phyloP scores from a whole-genome alignment of 2,113 vertebrate species.

The Amia ocellicauda region DNA sequence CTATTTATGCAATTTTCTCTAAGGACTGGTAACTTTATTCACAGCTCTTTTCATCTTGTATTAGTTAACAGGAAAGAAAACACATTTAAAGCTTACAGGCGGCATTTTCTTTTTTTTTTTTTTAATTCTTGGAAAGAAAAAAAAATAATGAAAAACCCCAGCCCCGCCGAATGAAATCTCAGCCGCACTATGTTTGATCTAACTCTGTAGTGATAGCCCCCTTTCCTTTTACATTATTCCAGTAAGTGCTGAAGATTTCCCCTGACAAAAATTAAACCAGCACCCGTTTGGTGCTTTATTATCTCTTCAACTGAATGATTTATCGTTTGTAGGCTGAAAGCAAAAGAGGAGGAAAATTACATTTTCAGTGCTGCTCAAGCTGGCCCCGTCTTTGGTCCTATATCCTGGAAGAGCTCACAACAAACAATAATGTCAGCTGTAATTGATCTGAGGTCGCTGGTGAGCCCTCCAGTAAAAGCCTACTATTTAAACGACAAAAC shows the following conservation, averaged over 20 bases:
- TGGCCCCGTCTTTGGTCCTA: constrained; percentile 56
- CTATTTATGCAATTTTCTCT: background rate
- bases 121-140: background rate
- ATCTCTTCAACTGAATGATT: constrained; percentile 85
- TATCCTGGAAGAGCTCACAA: constrained; percentile 59
- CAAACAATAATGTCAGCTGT: constrained; percentile 74
- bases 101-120: background rate
- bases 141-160: constrained; percentile 6
- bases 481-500: constrained; percentile 78
- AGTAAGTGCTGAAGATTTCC: constrained; percentile 70
- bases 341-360: constrained; percentile 74
- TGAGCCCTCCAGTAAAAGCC: constrained; percentile 70
- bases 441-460: constrained; percentile 75
- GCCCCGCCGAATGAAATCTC: constrained; percentile 11
- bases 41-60: background rate
- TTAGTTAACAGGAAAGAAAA: background rate
- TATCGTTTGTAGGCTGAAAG: constrained; percentile 78
- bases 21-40: background rate
- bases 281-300: constrained; percentile 77
- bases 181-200: constrained; percentile 8
- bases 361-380: constrained; percentile 67
- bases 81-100: background rate
- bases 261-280: constrained; percentile 79
- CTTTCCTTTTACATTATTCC: constrained; percentile 60
- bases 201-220: constrained; percentile 42